Percentiles rank a stretch among this genome's conserved stretches.
phyloP scores from a whole-genome alignment of 2,113 vertebrate genomes.

The Scomber japonicus region DNA sequence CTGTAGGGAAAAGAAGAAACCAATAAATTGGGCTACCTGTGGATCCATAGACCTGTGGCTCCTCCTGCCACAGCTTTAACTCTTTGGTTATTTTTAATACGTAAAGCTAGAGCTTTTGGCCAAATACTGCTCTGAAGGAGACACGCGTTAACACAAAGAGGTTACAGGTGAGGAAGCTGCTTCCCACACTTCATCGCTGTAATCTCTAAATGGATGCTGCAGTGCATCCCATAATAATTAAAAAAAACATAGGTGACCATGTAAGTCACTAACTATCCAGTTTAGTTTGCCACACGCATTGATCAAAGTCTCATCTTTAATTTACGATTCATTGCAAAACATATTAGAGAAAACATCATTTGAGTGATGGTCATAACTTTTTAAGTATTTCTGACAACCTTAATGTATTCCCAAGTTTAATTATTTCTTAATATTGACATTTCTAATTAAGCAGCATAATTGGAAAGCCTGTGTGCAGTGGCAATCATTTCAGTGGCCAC shows the following conservation, averaged over 20 bases:
- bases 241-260: not conserved
- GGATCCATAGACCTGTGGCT: not conserved
- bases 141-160: not conserved
- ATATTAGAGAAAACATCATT: slow-evolving; percentile 65
- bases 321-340: slow-evolving; percentile 67
- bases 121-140: slow-evolving; percentile 1
- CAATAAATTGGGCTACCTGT: not conserved
- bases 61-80: not conserved
- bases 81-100: not conserved
- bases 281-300: slow-evolving; percentile 42
- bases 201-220: not conserved
- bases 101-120: not conserved
- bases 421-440: slow-evolving; percentile 88
- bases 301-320: slow-evolving; percentile 63
- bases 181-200: not conserved
- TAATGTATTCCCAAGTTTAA: slow-evolving; percentile 83
- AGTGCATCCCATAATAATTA: fast-evolving
- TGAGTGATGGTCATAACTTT: slow-evolving; percentile 76
- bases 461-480: slow-evolving; percentile 81
- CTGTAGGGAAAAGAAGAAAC: no score
- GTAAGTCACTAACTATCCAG: slow-evolving; percentile 25
- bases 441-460: slow-evolving; percentile 88
- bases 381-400: slow-evolving; percentile 78
- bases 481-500: slow-evolving; percentile 80
- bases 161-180: not conserved